These are phyloP conservation scores for Vidua chalybeata DNA, from an alignment of 2,113 vertebrate species.

Conservation along the genomic window DNA sequence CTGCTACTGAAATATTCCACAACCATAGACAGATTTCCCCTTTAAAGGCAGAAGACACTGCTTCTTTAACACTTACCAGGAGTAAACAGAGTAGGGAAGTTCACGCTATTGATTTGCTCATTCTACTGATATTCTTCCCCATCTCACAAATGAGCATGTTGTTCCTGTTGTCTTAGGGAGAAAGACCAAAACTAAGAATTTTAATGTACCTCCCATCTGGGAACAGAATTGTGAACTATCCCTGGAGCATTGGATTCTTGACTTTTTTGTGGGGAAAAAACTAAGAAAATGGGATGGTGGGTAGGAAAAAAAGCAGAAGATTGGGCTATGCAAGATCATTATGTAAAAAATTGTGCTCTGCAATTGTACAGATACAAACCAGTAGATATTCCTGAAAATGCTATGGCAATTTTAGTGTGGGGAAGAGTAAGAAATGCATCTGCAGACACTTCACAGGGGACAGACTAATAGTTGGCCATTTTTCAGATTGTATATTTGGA, in stretches of 20 bases:
- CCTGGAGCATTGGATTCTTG: neutral
- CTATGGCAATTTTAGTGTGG: neutral
- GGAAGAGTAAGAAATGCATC: neutral
- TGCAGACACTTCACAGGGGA: neutral
- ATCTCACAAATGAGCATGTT: slow-evolving; percentile 61
- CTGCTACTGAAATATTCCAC: neutral
- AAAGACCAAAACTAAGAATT: slow-evolving; percentile 62
- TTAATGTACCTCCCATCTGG: slow-evolving; percentile 24
- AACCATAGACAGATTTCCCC: slow-evolving; percentile 38
- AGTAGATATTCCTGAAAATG: neutral
- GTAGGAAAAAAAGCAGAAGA: neutral
- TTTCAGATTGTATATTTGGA: neutral
- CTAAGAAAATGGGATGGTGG: neutral
- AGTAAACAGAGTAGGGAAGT: slow-evolving; percentile 61
- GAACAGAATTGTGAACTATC: slow-evolving; percentile 30
- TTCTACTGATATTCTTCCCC: slow-evolving; percentile 59
- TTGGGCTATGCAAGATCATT: neutral
- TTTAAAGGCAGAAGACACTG: slow-evolving; percentile 64
- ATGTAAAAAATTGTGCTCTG: neutral
- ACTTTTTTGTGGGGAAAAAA: neutral
- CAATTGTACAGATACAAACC: neutral
- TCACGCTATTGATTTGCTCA: slow-evolving; percentile 62
- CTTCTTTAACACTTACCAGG: slow-evolving; percentile 60
- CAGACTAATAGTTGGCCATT: slow-evolving; percentile 10
- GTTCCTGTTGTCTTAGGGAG: slow-evolving; percentile 63